These are phyloP conservation scores for Tarsius wallacei DNA, from an alignment of 2,797 vertebrate species.

Conservation along the genomic window DNA sequence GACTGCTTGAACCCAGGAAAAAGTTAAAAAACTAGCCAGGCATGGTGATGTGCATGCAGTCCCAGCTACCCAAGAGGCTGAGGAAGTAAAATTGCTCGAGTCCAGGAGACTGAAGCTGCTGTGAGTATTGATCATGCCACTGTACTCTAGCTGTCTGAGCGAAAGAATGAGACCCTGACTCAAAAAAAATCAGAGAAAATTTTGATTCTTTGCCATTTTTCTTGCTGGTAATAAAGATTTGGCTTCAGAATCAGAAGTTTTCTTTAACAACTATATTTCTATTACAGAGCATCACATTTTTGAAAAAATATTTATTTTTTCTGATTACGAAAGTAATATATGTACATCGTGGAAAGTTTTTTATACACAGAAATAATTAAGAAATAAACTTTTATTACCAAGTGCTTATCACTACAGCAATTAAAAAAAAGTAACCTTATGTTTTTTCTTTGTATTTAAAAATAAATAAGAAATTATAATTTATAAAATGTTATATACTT, in stretches of 20 bases:
- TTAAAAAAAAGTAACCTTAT: neutral
- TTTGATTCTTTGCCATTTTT: constrained; percentile 14
- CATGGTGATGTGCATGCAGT: no score
- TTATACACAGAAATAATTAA: constrained; percentile 28
- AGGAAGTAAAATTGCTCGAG: no score
- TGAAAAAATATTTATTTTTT: neutral
- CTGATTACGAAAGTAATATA: constrained; percentile 23
- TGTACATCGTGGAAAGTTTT: neutral
- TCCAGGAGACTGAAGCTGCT: no score
- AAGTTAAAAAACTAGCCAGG: no score
- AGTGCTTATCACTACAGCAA: neutral
- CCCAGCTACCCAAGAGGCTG: no score
- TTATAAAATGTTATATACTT: neutral
- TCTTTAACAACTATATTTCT: neutral
- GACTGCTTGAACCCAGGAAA: no score
- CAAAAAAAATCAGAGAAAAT: neutral
- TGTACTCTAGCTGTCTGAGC: no score
- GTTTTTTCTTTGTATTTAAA: constrained; percentile 21
- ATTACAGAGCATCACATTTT: neutral
- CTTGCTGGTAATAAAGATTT: constrained; percentile 2
- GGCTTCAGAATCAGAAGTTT: neutral
- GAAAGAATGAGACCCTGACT: no score
- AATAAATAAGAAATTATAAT: neutral
- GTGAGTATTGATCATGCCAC: no score
- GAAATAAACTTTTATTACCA: neutral